Base-by-base conservation (phyloP, 2,113 vertebrate genomes). In the Gobius niger region DNA sequence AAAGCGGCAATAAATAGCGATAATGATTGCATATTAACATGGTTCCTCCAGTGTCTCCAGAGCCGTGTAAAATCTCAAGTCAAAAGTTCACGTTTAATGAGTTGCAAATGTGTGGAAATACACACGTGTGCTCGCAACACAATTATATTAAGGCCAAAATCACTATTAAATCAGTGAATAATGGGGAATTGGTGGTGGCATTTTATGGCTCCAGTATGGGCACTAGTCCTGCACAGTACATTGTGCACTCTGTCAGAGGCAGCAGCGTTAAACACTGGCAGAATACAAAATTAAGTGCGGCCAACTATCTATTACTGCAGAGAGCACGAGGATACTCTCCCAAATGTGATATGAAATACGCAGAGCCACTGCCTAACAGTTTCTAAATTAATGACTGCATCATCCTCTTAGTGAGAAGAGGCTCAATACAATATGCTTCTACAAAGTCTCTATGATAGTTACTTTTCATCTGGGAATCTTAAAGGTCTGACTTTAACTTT, bases 231-330 rank as follows among this genome's bases (percentile, higher is more conserved):
- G 24, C 40, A 40, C 14, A n/a, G 24, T 8, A 41, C 56, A 59
- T 7, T 41, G 12, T 59, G 56, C 54, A 60, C 57, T 40, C 24
- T 19, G 54, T 57, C 54, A 60, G 34, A 42, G 7, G 13, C 57
- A 44, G 56, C 56, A 59, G 56, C 34, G 15, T 44, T 60, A 60
- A 60, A 60, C 57, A 42, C 57, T 15, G 40, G 40, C n/a, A 40
- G 57, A 60, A 60, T 60, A 60, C 57, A 60, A 42, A 60, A 60
- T 57, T 60, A 60, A 60, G 40, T 10, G 40, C 57, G 9, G 24
- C 24, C 54, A 15, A 57, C 54, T 57, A 40, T 57, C 54, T 15
- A 40, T 57, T 57, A 57, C 54, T 40, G 54, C 54, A 57, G 19
- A 11, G 9, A 57, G 54, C 54, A 14, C 7, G 24, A 40, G 19